A percentile compares a stretch with the other conserved stretches of the same genome.
Conservation (phyloP, 30 jellyfish, hydroid and myxozoan genomes). For the Turritopsis dohrnii region DNA sequence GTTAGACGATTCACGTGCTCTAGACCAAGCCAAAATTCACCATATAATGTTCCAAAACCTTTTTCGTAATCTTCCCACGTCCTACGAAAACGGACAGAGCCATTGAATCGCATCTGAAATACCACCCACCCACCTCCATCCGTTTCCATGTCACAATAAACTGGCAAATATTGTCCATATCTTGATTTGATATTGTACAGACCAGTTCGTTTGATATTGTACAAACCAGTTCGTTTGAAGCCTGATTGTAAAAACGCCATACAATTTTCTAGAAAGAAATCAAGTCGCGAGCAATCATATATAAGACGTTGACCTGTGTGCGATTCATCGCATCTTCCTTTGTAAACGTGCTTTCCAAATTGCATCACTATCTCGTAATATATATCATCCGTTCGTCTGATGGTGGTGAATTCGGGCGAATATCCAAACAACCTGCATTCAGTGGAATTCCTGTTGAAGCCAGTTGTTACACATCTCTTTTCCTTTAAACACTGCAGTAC, state of each 20-base stretch:
- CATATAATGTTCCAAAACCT: conserved; percentile 35
- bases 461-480: not conserved
- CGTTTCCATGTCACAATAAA: not conserved
- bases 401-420: not conserved
- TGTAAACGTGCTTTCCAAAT: not conserved
- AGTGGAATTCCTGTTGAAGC: not conserved
- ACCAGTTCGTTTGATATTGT: not conserved
- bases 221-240: not conserved
- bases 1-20: not conserved
- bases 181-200: not conserved
- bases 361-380: not conserved
- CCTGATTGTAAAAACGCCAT: not conserved
- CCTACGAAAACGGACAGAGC: conserved; percentile 2
- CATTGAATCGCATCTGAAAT: conserved; percentile 21
- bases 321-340: not conserved
- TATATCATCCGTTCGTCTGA: not conserved
- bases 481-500: not conserved
- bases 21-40: conserved; percentile 22
- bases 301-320: not conserved
- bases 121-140: not conserved
- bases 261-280: not conserved
- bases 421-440: not conserved
- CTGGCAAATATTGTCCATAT: not conserved
- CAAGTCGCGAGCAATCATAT: not conserved
- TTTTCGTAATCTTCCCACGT: conserved; percentile 23